Conservation (phyloP, 2,113 vertebrate species). For the Brachypodius melanocephalos region DNA sequence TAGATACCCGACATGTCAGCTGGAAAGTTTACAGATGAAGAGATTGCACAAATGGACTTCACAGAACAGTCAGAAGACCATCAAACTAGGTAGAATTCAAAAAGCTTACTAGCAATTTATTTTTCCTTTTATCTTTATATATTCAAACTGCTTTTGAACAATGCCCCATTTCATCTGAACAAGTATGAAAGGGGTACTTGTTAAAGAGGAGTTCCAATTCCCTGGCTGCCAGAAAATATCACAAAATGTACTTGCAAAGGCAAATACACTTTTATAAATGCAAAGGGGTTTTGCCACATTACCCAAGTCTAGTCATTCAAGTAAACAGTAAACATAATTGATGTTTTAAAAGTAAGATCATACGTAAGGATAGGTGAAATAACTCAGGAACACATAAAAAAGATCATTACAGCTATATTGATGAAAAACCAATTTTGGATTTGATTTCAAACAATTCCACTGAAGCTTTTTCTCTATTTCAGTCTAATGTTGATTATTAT, state of each 20-base stretch:
- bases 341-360: neutral
- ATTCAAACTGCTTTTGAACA: conserved; percentile 1
- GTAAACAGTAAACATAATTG: neutral
- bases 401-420: neutral
- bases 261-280: neutral
- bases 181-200: neutral
- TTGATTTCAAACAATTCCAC: neutral
- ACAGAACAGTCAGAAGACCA: neutral
- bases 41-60: neutral
- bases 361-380: neutral
- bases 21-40: neutral
- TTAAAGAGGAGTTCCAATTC: neutral
- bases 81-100: neutral
- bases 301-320: neutral
- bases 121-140: neutral
- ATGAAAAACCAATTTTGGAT: neutral
- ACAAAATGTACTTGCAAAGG: neutral
- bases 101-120: neutral
- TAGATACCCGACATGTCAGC: neutral
- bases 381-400: neutral
- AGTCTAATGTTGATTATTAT: neutral
- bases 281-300: neutral
- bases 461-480: neutral
- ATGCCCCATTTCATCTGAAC: neutral
- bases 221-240: neutral